Evolutionary conservation across 2,113 vertebrate genomes (phyloP).

Genomic region (Aythya baeri): DNA sequence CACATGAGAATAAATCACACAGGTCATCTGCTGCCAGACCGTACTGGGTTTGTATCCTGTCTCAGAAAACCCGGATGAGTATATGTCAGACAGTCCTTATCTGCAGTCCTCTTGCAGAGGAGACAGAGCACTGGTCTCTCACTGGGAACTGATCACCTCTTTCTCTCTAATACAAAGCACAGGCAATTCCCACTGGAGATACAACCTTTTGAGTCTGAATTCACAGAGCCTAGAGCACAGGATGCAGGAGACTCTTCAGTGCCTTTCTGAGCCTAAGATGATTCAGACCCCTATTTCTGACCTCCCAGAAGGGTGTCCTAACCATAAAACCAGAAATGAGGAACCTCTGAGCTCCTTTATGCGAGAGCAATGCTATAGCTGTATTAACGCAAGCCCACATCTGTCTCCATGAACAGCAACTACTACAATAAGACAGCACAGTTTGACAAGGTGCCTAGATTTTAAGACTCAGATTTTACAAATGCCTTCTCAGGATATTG

Average conservation of each 20-base stretch:
- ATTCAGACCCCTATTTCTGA: not conserved
- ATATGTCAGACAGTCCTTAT: not conserved
- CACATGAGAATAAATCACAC: not conserved
- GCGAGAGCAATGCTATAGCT: not conserved
- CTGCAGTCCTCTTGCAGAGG: not conserved
- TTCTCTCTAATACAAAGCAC: not conserved
- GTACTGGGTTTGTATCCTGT: not conserved
- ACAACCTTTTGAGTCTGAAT: not conserved
- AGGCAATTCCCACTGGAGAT: not conserved
- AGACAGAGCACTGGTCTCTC: not conserved
- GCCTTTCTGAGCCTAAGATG: not conserved
- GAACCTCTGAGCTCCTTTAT: not conserved
- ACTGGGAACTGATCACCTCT: not conserved
- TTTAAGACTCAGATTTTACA: conserved; percentile 30
- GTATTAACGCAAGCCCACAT: not conserved
- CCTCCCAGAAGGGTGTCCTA: not conserved
- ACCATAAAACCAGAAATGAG: not conserved
- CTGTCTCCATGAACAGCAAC: not conserved
- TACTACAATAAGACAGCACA: not conserved
- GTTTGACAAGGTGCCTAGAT: conserved; percentile 6
- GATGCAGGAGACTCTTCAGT: not conserved
- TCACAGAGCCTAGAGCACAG: not conserved
- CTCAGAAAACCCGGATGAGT: not conserved
- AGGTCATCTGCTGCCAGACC: not conserved
- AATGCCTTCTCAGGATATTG: not conserved